phyloP scores from a whole-genome alignment of 2,797 vertebrate genomes.

The Taeniopygia guttata region DNA sequence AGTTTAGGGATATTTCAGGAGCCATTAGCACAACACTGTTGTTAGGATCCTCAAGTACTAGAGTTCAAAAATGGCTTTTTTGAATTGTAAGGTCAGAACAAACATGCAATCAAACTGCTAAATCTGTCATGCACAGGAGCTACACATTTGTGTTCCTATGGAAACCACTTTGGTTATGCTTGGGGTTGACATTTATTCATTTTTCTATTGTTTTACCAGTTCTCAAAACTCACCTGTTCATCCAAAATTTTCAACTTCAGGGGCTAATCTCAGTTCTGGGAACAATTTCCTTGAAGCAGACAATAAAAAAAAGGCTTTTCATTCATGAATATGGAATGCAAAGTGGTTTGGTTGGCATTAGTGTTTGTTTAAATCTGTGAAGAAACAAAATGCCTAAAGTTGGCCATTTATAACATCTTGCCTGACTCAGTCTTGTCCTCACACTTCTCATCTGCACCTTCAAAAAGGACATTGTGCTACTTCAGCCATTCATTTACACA shows the following conservation, averaged over 20 bases:
- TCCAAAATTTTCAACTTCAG: not conserved
- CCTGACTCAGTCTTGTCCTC: not conserved
- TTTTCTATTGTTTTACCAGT: not conserved
- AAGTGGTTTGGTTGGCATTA: not conserved
- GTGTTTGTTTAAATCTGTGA: not conserved
- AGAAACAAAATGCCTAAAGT: not conserved
- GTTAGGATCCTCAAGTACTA: constrained; percentile 32
- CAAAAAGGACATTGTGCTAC: not conserved
- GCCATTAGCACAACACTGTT: constrained; percentile 40
- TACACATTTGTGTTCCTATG: constrained; percentile 53
- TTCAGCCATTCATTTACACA: not conserved
- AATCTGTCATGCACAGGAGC: not conserved
- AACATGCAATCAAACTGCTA: constrained; percentile 46
- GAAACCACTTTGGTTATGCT: constrained; percentile 35
- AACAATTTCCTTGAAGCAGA: not conserved
- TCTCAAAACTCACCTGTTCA: not conserved
- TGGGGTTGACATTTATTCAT: constrained; percentile 23
- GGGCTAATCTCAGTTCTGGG: not conserved
- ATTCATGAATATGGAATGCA: not conserved
- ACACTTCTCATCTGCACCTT: not conserved
- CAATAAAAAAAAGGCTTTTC: not conserved
- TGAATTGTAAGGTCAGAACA: constrained; percentile 51
- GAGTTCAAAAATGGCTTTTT: constrained; percentile 35
- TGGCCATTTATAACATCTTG: not conserved
- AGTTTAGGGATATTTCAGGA: constrained; percentile 43